Evolutionary conservation across 2,888 invertebrate species (phyloP), one percentile per base, ranked within the genome.

Genomic region (Catocala sponsa): DNA sequence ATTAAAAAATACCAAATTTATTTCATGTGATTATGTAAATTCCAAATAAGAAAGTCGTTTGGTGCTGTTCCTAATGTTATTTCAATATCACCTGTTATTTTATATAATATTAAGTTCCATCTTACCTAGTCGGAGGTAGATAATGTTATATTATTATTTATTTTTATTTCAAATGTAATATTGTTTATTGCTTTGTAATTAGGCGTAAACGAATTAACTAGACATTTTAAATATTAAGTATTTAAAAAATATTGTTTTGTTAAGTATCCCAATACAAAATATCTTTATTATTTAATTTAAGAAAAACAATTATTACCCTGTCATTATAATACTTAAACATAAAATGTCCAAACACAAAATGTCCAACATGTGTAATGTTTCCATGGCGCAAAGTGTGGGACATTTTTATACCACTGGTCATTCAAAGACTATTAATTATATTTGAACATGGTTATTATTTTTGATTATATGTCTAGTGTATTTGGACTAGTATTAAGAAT

Each of bases 51-150:
- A 50, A 55, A 62, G 53, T 70, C 68, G 11, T 76, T 81, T 82
- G 81, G 81, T 82, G 82, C 80, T 84, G 81, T 84, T 83, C 80
- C 77, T 81, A 78, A 69, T 67, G 63, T 71, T 66, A 60, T 71
- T 63, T 69, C 63, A 60, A 72, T 58, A 60, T 64, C 52, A 66
- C 59, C 63, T 67, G 44, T 74, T 72, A 62, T 59, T 73, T 67
- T 25, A 57, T 32, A 42, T 44, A 12, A 44, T 68, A 62, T 72
- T 68, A 55, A 63, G 48, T 69, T 61, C 55, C 59, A 42, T 60
- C 58, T 65, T 58, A 73, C 72, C 74, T 79, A 79, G 78, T 79
- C 74, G 53, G n/a, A 59, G 72, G 59, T 74, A 70, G 57, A 74
- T 67, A 35, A 33, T 53, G 58, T 61, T 70, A 63, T 58, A 13